A percentile compares a stretch with the other conserved stretches of the same genome.
phyloP scores from a whole-genome alignment of 2,797 vertebrate genomes.

The Petrocephalus schoutedeni region DNA sequence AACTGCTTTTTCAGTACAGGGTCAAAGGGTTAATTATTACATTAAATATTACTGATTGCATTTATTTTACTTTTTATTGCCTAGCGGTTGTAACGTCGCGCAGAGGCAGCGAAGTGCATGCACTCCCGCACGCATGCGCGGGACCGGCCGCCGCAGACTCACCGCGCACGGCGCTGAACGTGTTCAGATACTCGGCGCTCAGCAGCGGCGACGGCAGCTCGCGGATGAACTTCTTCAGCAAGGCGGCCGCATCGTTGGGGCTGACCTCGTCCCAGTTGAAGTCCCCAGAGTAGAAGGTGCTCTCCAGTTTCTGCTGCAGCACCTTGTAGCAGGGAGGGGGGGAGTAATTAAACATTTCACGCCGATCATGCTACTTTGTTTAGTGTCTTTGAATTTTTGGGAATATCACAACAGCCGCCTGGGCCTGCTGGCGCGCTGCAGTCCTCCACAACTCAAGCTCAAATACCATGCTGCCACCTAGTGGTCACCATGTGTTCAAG shows the following conservation, averaged over 20 bases:
- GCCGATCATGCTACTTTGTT: not conserved
- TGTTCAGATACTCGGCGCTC: conserved; percentile 80
- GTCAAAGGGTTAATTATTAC: not conserved
- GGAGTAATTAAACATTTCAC: not conserved
- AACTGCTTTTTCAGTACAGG: not conserved
- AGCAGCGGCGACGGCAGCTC: conserved; percentile 80
- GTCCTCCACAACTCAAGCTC: not conserved
- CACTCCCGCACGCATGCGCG: not conserved
- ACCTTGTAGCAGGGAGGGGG: conserved; percentile 38
- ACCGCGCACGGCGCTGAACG: conserved; percentile 73
- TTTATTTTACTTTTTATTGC: not conserved
- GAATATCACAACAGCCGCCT: not conserved
- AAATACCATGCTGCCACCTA: conserved; percentile 33
- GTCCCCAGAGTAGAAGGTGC: conserved; percentile 69
- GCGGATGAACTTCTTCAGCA: conserved; percentile 86
- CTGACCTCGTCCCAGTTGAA: conserved; percentile 82
- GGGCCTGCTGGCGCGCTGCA: not conserved
- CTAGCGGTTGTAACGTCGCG: not conserved
- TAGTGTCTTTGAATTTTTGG: not conserved
- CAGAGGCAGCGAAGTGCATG: not conserved
- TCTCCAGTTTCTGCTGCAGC: conserved; percentile 76
- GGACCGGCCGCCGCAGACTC: conserved; percentile 22
- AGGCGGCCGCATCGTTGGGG: conserved; percentile 76
- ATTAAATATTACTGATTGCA: not conserved
- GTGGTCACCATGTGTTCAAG: conserved; percentile 30